Evolutionary conservation across 2,113 vertebrate species (phyloP), one percentile per base, ranked within the genome.

Genomic region (Vanacampus margaritifer): DNA sequence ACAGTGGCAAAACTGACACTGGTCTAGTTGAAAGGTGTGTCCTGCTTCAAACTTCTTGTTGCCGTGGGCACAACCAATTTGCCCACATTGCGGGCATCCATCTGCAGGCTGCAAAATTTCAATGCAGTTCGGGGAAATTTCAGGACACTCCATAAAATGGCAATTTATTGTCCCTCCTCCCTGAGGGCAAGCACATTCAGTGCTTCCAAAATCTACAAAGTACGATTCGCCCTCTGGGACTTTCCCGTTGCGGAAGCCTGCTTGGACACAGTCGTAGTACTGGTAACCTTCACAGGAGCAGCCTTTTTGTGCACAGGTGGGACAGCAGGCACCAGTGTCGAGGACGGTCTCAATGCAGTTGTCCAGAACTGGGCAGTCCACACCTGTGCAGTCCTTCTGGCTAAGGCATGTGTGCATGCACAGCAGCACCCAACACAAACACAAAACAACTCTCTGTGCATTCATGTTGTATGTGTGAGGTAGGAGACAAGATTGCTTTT

Each of bases 131-230:
- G 91, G 85, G 0, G 95, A 88, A 57, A 99, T 89, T 71, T 98
- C 96, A 0, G 95, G 95, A 68, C 97, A 99, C 0, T 91, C 92
- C 84, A 99, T 98, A 79, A 96, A 99, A 81, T 89, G 93, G 76
- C 97, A 99, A 82, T 90, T 94, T 84, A 99, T 99, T 74, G 90
- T 95, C 43, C 97, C 96, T 0, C 96, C 97, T 3, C 95, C 94
- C 3, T 84, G 84, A 0, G 95, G 96, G 89, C 97, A 99, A 0
- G 90, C 92, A 79, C 97, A 99, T 86, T 98, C 94, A 0, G 97
- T 99, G 86, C 96, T 99, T 79, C 96, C 96, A 0, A 95, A 98
- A 88, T 99, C 97, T 81, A 99, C 96, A 2, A 97, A 95, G 88
- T 99, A 99, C 37, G 95, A 96, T 75, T 94, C 89, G 3, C 94